These are phyloP conservation scores for Emberiza fucata DNA, from an alignment of 2,113 vertebrate genomes.

Conservation along the genomic window DNA sequence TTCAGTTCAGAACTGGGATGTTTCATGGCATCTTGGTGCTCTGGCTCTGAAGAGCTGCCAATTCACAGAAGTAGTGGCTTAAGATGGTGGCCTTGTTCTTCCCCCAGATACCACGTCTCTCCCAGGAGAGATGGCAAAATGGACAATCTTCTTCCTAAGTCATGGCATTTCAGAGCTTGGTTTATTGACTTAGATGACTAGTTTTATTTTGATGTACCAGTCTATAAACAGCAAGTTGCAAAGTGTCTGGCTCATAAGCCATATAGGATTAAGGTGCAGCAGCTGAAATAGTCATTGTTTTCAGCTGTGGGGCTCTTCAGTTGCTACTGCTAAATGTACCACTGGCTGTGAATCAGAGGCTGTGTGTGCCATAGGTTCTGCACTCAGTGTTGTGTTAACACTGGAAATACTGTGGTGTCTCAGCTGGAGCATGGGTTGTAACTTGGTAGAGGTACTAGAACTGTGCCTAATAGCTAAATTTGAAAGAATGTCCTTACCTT, in stretches of 20 bases:
- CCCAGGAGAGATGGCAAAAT: background rate
- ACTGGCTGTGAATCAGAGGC: background rate
- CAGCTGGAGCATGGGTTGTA: background rate
- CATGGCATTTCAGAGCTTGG: background rate
- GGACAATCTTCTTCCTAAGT: background rate
- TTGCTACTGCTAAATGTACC: background rate
- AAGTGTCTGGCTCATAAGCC: background rate
- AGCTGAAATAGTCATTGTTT: background rate
- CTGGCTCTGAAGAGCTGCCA: background rate
- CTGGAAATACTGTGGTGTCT: background rate
- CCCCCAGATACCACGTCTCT: background rate
- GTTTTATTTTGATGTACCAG: background rate
- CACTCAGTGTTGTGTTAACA: background rate
- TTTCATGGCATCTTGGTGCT: background rate
- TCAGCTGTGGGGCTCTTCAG: background rate
- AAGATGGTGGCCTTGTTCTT: background rate
- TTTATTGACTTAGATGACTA: background rate
- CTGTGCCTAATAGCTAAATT: background rate
- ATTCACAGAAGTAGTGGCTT: background rate
- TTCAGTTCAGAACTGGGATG: background rate
- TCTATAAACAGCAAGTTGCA: background rate
- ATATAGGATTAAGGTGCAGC: background rate
- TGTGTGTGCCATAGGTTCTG: background rate
- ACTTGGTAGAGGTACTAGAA: background rate
- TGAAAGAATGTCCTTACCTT: background rate